These are phyloP conservation scores for Copidosoma floridanum DNA, from an alignment of 1,140 invertebrate species.

Conservation along the genomic window DNA sequence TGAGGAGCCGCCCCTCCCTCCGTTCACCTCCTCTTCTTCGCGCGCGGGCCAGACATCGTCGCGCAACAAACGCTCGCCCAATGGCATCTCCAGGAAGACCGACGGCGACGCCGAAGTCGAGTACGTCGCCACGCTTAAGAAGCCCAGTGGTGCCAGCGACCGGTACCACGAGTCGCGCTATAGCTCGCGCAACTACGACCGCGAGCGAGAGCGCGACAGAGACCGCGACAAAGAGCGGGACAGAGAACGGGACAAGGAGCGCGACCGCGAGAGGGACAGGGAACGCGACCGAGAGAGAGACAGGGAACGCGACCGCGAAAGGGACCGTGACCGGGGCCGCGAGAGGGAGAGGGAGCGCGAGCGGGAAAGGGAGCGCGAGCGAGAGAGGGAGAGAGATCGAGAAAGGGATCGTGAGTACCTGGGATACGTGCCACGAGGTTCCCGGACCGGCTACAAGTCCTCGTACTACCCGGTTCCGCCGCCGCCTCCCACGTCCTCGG, in stretches of 20 bases:
- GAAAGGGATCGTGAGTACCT: slow-evolving; percentile 22
- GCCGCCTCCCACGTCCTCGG: slow-evolving; percentile 31
- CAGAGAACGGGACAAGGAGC: slow-evolving; percentile 14
- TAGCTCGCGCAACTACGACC: slow-evolving; percentile 19
- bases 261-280: slow-evolving; percentile 13
- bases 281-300: slow-evolving; percentile 23
- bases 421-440: slow-evolving; percentile 41
- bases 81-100: slow-evolving; percentile 6
- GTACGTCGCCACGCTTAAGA: slow-evolving; percentile 48
- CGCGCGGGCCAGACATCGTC: slow-evolving; percentile 29
- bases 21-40: slow-evolving; percentile 17
- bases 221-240: slow-evolving; percentile 13
- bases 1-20: slow-evolving; percentile 46
- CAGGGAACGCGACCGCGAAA: slow-evolving; percentile 6
- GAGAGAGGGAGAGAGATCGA: no score
- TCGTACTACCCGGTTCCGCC: slow-evolving; percentile 24
- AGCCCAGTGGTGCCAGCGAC: slow-evolving; percentile 32
- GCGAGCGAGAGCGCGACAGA: slow-evolving; percentile 11
- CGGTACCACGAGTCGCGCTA: slow-evolving; percentile 43
- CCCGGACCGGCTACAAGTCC: slow-evolving; percentile 8
- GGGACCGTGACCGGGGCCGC: slow-evolving; percentile 7
- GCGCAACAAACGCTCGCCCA: not conserved
- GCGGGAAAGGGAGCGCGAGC: not conserved
- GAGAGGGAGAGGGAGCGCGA: slow-evolving; percentile 7
- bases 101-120: slow-evolving; percentile 55